phyloP scores from a whole-genome alignment of 2,888 invertebrate species.

The Eupithecia subumbrata region DNA sequence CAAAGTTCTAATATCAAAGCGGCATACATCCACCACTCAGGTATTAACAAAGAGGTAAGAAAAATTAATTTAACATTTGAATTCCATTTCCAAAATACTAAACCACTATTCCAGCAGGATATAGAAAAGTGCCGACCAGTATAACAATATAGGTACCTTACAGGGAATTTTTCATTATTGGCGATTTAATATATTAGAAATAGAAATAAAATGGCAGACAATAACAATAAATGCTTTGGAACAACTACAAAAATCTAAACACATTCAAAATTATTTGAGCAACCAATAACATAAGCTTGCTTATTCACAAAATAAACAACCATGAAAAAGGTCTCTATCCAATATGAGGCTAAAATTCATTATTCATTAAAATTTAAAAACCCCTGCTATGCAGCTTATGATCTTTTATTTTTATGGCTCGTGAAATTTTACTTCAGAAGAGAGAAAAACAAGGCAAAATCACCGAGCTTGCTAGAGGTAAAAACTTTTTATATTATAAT shows the following conservation, averaged over 20 bases:
- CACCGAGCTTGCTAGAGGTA: neutral
- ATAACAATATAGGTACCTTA: neutral
- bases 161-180: neutral
- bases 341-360: no score
- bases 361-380: neutral
- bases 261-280: constrained; percentile 11
- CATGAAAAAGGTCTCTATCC: neutral
- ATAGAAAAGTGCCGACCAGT: neutral
- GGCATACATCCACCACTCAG: constrained; percentile 37
- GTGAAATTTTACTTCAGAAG: neutral
- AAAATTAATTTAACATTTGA: constrained; percentile 29
- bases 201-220: constrained; percentile 8
- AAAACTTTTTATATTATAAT: neutral
- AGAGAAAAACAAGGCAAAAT: neutral
- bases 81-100: constrained; percentile 18
- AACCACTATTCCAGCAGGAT: neutral
- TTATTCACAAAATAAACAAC: constrained; percentile 22
- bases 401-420: neutral
- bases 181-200: neutral
- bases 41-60: constrained; percentile 49
- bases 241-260: constrained; percentile 40
- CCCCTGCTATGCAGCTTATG: neutral
- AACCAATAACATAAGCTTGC: constrained; percentile 9
- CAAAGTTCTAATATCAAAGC: constrained; percentile 47
- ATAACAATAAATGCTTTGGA: constrained; percentile 67